Evolutionary conservation across 2,797 vertebrate genomes (phyloP).

Genomic region (Graptemys geographica): DNA sequence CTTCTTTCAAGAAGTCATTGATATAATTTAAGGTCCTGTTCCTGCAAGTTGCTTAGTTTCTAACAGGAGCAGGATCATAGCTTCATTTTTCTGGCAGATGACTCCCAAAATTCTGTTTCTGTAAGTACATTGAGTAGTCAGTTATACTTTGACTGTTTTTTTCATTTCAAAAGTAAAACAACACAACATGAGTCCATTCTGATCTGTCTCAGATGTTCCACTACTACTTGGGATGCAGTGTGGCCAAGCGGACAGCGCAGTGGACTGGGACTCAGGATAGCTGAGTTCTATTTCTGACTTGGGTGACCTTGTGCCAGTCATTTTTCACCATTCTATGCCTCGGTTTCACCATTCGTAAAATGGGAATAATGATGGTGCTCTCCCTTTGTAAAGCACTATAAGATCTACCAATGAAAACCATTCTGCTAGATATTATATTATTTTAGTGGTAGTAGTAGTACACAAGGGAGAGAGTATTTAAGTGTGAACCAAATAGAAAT

Average conservation of each 20-base stretch:
- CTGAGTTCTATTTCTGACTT: neutral
- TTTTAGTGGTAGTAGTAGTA: too few relatives aligned
- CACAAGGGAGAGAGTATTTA: too few relatives aligned
- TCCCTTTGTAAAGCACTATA: too few relatives aligned
- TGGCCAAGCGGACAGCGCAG: neutral
- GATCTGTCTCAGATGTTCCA: neutral
- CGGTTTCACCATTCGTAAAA: neutral
- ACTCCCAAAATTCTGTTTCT: neutral
- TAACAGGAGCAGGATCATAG: neutral
- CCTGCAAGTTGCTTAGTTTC: neutral
- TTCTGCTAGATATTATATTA: too few relatives aligned
- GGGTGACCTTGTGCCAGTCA: too few relatives aligned
- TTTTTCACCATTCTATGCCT: neutral
- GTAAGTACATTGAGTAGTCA: neutral
- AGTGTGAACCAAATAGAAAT: too few relatives aligned
- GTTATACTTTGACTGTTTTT: neutral
- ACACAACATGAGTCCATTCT: fast-evolving
- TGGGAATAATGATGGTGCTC: neutral
- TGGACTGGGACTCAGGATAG: neutral
- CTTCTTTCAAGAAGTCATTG: neutral
- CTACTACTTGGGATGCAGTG: neutral
- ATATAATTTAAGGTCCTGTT: neutral
- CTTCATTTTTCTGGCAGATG: neutral
- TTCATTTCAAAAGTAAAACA: neutral
- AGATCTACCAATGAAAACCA: too few relatives aligned